Conservation (phyloP, 2,797 vertebrate species). For the Labeo calbasu region DNA sequence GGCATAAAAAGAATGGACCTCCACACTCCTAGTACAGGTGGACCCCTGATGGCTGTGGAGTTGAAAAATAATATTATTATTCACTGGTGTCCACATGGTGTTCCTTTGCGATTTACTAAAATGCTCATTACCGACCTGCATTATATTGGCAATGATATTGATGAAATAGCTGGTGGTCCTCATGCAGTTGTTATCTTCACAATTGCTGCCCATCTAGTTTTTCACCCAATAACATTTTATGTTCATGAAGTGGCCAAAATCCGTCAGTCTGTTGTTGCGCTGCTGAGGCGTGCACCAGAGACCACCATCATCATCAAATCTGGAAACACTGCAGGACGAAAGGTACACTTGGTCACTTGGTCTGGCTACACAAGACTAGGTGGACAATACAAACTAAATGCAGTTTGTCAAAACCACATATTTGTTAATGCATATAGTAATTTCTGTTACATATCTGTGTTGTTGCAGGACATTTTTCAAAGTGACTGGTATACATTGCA, state of each 20-base stretch:
- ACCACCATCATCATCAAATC: slow-evolving; percentile 26
- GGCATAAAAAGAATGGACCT: slow-evolving; percentile 8
- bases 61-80: background rate
- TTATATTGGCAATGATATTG: slow-evolving; percentile 11
- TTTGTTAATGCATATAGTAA: background rate
- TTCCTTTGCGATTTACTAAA: background rate
- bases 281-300: background rate
- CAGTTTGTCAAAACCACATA: too few species aligned
- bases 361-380: too few species aligned
- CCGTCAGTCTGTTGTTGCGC: background rate
- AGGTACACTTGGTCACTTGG: background rate
- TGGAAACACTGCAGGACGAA: slow-evolving; percentile 2
- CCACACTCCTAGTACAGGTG: background rate
- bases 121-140: background rate
- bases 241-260: background rate
- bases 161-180: slow-evolving; percentile 8
- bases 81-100: slow-evolving; percentile 1
- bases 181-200: background rate
- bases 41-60: slow-evolving; percentile 9
- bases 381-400: too few species aligned
- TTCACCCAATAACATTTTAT: background rate
- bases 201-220: background rate
- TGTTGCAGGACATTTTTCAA: slow-evolving; percentile 6
- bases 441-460: background rate
- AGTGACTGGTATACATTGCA: slow-evolving; percentile 13